Conservation (phyloP, 2,113 vertebrate species). For the Protobothrops flavoviridis region DNA sequence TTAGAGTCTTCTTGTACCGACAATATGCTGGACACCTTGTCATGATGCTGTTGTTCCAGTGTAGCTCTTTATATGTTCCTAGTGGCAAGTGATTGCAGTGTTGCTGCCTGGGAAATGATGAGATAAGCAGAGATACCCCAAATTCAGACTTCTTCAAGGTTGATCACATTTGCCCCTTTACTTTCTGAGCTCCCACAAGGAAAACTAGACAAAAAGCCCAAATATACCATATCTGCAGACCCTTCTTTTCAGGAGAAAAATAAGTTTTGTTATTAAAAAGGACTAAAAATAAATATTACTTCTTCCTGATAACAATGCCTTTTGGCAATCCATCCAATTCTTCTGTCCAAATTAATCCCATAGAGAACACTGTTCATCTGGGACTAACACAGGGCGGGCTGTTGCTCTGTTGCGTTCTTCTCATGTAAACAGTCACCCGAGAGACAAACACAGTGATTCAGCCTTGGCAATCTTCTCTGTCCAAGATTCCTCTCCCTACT, state of each 20-base stretch:
- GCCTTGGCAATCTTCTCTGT: slow-evolving; percentile 10
- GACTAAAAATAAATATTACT: slow-evolving; percentile 46
- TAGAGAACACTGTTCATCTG: slow-evolving; percentile 40
- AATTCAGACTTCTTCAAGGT: neutral
- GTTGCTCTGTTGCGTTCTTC: slow-evolving; percentile 34
- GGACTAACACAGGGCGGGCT: neutral
- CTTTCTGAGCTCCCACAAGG: neutral
- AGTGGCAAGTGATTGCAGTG: neutral
- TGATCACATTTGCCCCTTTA: neutral
- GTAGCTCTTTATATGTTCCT: neutral
- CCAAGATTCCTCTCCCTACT: slow-evolving; percentile 32
- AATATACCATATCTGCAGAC: neutral
- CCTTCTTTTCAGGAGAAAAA: neutral
- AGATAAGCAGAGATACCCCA: neutral
- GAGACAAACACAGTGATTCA: slow-evolving; percentile 37
- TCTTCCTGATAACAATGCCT: slow-evolving; percentile 7
- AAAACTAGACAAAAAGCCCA: neutral
- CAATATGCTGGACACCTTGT: neutral
- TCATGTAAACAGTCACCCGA: slow-evolving; percentile 35
- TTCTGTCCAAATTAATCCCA: slow-evolving; percentile 9
- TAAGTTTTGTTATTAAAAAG: slow-evolving; percentile 31
- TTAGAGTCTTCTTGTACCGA: neutral
- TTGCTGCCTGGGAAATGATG: neutral
- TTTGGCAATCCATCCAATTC: neutral
- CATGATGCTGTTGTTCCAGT: neutral